phyloP scores from a whole-genome alignment of 2,888 invertebrate species.

The Drosophila monieri region DNA sequence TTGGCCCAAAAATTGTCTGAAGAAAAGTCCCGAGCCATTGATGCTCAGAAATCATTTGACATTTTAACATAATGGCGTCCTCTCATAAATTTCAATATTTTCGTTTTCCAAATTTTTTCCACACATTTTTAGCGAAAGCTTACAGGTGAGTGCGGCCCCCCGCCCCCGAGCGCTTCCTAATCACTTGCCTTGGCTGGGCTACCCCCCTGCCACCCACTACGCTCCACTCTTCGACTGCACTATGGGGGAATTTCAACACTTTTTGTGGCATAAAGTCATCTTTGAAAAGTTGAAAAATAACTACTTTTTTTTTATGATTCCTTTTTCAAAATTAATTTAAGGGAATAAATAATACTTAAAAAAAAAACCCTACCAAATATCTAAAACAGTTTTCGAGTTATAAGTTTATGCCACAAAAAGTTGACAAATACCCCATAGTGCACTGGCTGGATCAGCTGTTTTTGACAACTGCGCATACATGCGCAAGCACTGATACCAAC shows the following conservation, averaged over 20 bases:
- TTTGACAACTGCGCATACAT: constrained; percentile 53
- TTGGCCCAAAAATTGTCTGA: not conserved
- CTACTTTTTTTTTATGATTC: too few species aligned
- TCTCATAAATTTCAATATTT: not conserved
- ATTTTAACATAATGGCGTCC: not conserved
- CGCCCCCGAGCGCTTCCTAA: not conserved
- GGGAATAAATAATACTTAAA: too few species aligned
- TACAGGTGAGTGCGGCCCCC: constrained; percentile 45
- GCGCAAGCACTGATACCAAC: constrained; percentile 42
- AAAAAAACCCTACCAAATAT: too few species aligned
- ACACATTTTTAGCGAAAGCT: constrained; percentile 38
- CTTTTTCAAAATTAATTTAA: too few species aligned
- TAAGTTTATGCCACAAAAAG: too few species aligned
- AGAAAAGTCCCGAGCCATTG: constrained; percentile 1
- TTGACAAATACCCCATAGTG: too few species aligned
- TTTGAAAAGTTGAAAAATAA: too few species aligned
- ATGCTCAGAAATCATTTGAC: not conserved
- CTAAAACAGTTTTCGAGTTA: too few species aligned
- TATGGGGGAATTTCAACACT: too few species aligned
- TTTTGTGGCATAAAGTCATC: too few species aligned
- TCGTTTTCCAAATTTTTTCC: not conserved
- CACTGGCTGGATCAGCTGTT: constrained; percentile 44
- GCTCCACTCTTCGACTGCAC: constrained; percentile 5
- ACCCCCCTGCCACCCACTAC: constrained; percentile 12
- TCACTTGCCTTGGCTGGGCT: not conserved